A percentile compares a stretch with the other conserved stretches of the same genome.
Evolutionary conservation across 1,140 invertebrate genomes (phyloP).

Genomic region (Euura lappo): DNA sequence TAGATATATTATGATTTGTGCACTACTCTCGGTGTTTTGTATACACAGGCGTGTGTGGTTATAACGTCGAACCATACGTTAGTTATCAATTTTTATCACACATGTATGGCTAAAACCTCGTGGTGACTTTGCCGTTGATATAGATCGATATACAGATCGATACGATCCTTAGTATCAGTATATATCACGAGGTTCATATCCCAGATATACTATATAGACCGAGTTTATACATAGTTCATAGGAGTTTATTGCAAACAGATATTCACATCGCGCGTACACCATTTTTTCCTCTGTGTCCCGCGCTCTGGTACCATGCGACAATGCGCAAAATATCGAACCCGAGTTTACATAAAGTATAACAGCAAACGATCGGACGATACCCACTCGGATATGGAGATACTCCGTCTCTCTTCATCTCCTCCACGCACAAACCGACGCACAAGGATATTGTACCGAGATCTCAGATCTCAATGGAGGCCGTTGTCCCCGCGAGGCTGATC

Average conservation of each 20-base stretch:
- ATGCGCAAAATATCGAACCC: not conserved
- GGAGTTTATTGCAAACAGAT: not conserved
- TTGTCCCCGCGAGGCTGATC: not conserved
- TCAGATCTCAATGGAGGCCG: not conserved
- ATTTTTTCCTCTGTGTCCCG: not conserved
- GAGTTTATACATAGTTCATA: not conserved
- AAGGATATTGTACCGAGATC: not conserved
- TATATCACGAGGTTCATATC: not conserved
- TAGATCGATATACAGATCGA: conserved; percentile 7
- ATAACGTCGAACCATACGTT: not conserved
- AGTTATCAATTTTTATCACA: not conserved
- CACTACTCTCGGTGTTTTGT: not conserved
- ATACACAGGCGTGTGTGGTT: not conserved
- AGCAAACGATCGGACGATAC: not conserved
- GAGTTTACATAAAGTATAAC: not conserved
- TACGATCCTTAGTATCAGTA: not conserved
- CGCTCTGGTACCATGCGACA: not conserved
- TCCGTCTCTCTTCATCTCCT: not conserved
- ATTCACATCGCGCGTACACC: not conserved
- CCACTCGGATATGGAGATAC: too few species aligned
- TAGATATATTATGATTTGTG: not conserved
- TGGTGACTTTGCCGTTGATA: not conserved
- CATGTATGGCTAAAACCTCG: too few species aligned
- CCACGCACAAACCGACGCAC: not conserved
- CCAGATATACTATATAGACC: too few species aligned